Evolutionary conservation across 2,113 vertebrate species (phyloP).

Genomic region (Gymnogyps californianus): DNA sequence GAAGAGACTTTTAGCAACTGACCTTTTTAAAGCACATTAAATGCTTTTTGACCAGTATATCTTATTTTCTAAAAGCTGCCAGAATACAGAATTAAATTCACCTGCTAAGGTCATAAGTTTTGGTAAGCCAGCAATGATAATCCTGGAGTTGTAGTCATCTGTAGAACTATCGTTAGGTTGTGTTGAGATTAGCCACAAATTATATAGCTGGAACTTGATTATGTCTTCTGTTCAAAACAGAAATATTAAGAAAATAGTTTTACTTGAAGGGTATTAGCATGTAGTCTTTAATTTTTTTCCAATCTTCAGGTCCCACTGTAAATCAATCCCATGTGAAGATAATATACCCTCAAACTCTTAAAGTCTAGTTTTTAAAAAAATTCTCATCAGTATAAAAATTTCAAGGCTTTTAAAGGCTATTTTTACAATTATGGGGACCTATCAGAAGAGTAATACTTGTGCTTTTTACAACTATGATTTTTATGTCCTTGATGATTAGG

Average conservation of each 20-base stretch:
- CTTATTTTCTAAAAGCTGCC: neutral
- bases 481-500: neutral
- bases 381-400: neutral
- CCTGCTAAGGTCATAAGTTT: neutral
- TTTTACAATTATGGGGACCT: neutral
- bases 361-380: neutral
- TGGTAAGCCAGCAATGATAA: neutral
- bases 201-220: neutral
- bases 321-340: neutral
- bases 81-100: neutral
- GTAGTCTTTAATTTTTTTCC: neutral
- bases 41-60: neutral
- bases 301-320: neutral
- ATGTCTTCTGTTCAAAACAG: neutral
- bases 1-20: neutral
- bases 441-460: neutral
- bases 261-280: neutral
- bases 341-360: neutral
- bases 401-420: neutral
- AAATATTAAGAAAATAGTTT: neutral
- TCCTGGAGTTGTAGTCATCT: neutral
- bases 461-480: neutral
- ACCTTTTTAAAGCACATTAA: neutral
- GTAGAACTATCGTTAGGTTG: neutral
- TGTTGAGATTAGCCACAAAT: neutral